phyloP scores from a whole-genome alignment of 1,140 invertebrate species.

The Drosophila varians region DNA sequence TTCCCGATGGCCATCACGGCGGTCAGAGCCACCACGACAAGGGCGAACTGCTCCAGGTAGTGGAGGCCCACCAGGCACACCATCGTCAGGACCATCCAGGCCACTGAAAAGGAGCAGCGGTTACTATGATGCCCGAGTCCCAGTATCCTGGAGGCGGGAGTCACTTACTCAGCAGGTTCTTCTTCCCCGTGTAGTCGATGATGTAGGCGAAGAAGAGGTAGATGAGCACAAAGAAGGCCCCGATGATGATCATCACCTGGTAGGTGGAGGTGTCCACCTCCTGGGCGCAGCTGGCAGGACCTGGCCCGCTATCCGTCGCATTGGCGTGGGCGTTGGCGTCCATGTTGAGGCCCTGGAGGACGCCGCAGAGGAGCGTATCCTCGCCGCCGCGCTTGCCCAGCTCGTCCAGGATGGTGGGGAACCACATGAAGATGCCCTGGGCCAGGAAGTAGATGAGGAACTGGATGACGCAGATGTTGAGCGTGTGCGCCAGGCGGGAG shows the following conservation, averaged over 20 bases:
- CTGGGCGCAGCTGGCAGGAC: constrained; percentile 19
- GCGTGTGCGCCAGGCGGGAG: constrained; percentile 84
- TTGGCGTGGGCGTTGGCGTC: not conserved
- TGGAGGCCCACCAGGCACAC: constrained; percentile 51
- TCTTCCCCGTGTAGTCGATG: constrained; percentile 69
- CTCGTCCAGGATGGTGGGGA: constrained; percentile 74
- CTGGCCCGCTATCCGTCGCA: not conserved
- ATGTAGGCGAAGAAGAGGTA: constrained; percentile 75
- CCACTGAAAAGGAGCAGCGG: constrained; percentile 30
- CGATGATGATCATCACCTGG: constrained; percentile 71
- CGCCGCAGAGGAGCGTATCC: constrained; percentile 40
- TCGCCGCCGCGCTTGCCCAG: constrained; percentile 29
- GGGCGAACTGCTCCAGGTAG: constrained; percentile 51
- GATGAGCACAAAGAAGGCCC: constrained; percentile 58
- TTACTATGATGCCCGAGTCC: not conserved
- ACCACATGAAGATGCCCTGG: constrained; percentile 84
- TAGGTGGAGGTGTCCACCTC: constrained; percentile 53
- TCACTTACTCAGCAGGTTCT: constrained; percentile 71
- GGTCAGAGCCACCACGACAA: constrained; percentile 63
- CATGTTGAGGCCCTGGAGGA: constrained; percentile 35
- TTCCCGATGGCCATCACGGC: constrained; percentile 76
- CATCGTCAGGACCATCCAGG: constrained; percentile 58
- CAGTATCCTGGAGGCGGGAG: too few species aligned
- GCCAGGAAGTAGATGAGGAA: constrained; percentile 84
- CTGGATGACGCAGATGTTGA: constrained; percentile 85